Conservation (phyloP, 2,113 vertebrate species). For the Panurus biarmicus region DNA sequence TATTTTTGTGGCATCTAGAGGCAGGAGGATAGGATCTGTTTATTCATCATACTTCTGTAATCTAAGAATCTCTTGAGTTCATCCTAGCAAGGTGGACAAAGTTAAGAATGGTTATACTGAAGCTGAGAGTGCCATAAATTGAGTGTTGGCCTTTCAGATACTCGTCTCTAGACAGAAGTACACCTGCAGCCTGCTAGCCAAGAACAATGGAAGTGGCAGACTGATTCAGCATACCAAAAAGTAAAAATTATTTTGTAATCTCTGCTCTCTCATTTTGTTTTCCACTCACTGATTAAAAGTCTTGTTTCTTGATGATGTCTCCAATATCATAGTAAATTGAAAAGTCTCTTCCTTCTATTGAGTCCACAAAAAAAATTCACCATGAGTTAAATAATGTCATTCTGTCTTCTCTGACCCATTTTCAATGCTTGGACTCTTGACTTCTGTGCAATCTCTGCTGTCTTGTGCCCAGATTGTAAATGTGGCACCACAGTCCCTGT, state of each 20-base stretch:
- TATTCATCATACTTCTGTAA: neutral
- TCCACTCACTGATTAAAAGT: neutral
- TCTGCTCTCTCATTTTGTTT: neutral
- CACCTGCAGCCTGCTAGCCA: neutral
- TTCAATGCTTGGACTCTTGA: neutral
- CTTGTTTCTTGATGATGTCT: neutral
- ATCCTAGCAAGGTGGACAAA: neutral
- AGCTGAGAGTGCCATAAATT: neutral
- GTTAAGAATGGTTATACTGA: neutral
- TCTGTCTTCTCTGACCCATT: neutral
- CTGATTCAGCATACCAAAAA: neutral
- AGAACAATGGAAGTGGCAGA: neutral
- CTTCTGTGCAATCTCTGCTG: neutral
- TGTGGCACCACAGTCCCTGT: neutral
- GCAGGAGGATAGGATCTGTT: neutral
- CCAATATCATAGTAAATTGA: neutral
- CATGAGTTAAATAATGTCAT: neutral
- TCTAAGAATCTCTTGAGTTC: neutral
- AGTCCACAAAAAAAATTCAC: neutral
- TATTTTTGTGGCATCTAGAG: neutral
- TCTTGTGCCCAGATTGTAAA: neutral
- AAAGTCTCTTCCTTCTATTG: neutral
- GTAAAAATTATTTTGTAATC: neutral
- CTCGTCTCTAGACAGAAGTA: neutral
- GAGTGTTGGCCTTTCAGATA: neutral